Conservation (phyloP, 2,113 vertebrate genomes). For the Xiphophorus couchianus region DNA sequence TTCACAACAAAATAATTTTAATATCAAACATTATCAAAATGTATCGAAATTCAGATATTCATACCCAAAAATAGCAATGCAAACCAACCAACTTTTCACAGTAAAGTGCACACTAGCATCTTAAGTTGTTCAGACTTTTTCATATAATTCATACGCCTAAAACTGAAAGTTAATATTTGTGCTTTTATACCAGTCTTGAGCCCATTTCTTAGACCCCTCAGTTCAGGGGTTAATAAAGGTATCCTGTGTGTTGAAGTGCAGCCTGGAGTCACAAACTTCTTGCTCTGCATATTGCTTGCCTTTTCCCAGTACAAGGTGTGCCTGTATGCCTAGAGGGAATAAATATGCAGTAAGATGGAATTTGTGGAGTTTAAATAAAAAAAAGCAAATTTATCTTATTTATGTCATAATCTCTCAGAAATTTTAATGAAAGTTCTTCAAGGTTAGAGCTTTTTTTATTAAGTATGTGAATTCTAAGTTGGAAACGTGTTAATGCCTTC, state of each 20-base stretch:
- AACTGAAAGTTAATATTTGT: not conserved
- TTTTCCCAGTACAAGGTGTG: not conserved
- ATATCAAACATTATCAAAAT: no score
- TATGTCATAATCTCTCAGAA: not conserved
- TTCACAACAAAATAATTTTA: no score
- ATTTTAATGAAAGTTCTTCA: not conserved
- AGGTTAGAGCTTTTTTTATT: not conserved
- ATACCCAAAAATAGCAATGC: no score
- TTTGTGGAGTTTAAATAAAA: not conserved
- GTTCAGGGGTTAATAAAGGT: not conserved
- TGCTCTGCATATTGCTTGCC: conserved; percentile 12
- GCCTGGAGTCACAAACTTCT: conserved; percentile 4
- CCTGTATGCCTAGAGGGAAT: not conserved
- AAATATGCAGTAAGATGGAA: not conserved
- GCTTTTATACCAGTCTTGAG: not conserved
- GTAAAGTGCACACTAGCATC: not conserved
- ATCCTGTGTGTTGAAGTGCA: not conserved
- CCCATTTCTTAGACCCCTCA: no score
- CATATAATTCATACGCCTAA: not conserved
- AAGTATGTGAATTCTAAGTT: no score
- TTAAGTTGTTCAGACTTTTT: not conserved
- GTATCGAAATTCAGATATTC: no score
- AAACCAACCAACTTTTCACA: not conserved
- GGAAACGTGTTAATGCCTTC: not conserved
- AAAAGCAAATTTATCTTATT: not conserved